These are phyloP conservation scores for Epicampocera succincta DNA, from an alignment of 2,888 invertebrate genomes.

Conservation along the genomic window DNA sequence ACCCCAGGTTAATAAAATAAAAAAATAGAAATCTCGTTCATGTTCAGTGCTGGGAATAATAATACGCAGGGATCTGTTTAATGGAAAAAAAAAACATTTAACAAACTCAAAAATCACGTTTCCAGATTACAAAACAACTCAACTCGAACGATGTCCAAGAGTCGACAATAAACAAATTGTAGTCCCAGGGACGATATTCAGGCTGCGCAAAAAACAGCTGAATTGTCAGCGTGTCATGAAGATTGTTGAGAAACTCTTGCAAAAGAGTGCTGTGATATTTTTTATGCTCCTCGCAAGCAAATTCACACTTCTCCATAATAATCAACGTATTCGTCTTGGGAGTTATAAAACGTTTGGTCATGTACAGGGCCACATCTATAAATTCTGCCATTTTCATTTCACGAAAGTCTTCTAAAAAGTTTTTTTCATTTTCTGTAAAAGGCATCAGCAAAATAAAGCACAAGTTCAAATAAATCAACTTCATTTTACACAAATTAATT, in stretches of 20 bases:
- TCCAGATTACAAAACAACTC: constrained; percentile 45
- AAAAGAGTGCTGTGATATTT: constrained; percentile 71
- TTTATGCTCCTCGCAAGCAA: not conserved
- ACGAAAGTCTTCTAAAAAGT: not conserved
- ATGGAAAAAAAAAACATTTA: not conserved
- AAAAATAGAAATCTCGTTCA: constrained; percentile 75
- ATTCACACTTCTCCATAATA: constrained; percentile 71
- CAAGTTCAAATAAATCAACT: too few species aligned
- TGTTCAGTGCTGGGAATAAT: constrained; percentile 65
- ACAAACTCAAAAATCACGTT: constrained; percentile 2
- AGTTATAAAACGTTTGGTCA: constrained; percentile 72
- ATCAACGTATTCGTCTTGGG: constrained; percentile 71
- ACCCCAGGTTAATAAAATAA: constrained; percentile 72
- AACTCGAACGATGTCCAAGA: constrained; percentile 73
- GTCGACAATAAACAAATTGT: constrained; percentile 75
- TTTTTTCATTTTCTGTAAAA: not conserved
- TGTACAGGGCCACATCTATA: constrained; percentile 64
- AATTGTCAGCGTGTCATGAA: constrained; percentile 69
- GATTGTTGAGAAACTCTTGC: constrained; percentile 69
- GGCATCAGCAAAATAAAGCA: not conserved
- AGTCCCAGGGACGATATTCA: constrained; percentile 70
- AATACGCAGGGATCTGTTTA: constrained; percentile 71
- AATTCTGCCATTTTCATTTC: constrained; percentile 2
- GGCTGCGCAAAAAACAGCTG: constrained; percentile 71
- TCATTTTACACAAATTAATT: not conserved